Base-by-base conservation (phyloP, 2,797 vertebrate genomes). In the Gorsachius magnificus region DNA sequence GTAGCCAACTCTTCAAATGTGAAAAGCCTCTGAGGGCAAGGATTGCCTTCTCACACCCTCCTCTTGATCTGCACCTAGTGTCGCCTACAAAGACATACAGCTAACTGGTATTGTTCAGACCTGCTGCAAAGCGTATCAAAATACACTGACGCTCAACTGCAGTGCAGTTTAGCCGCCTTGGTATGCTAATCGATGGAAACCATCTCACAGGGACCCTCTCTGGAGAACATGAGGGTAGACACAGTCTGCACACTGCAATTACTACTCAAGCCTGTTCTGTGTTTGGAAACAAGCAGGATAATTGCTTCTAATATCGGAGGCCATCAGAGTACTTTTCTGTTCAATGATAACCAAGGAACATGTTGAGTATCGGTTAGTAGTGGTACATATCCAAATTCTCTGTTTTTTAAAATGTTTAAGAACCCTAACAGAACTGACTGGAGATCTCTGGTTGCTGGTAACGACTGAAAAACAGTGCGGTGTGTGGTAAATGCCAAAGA, bases 171-270 rank as follows among this genome's bases (percentile, higher is more conserved):
- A 26, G 58, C 46, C 68, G 43, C 19, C 70, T 65, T 63, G 54
- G 41, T 64, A 4, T 46, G 36, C 56, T 51, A 48, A 1, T 43
- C 38, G 3, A 0, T 38, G 60, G 75, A 76, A 66, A 19, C 33
- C 33, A 13, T n/a, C 0, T 0, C 31, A 36, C 36, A 57, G 70
- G 45, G 20, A 50, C 33, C 36, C 31, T 80, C 53, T 53, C 33
- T 43, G 48, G 53, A 74, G 38, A 51, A 35, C 4, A 5, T 0
- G 1, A 77, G 35, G 38, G 38, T 35, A 60, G 51, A 31, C 5
- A 3, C 43, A 46, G 19, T 45, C 41, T 41, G 24, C 35, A 22
- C 0, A 0, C 56, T 46, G 33, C 43, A 60, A 0, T 90, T 88
- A 46, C 31, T 70, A 5, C 85, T 78, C 35, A 35, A 63, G n/a